phyloP scores from a whole-genome alignment of 2,113 vertebrate genomes.

The Nicator chloris region DNA sequence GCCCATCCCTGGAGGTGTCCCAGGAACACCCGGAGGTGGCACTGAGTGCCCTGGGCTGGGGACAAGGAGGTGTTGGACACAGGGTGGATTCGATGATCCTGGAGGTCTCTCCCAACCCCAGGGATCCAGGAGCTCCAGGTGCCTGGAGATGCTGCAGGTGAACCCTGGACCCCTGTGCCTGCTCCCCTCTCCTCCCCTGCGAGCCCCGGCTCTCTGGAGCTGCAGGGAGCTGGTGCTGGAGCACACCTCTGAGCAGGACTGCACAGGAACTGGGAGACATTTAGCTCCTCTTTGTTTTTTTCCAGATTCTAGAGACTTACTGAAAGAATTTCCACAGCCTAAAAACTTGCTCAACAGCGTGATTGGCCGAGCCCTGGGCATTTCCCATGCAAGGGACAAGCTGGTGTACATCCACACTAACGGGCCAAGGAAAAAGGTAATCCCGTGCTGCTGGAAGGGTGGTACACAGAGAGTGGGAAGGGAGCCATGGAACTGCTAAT shows the following conservation, averaged over 20 bases:
- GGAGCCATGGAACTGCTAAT: neutral
- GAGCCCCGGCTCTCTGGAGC: neutral
- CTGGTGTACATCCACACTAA: constrained; percentile 87
- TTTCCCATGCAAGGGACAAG: constrained; percentile 79
- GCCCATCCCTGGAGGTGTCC: neutral
- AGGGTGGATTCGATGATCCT: neutral
- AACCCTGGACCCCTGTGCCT: neutral
- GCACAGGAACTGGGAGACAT: neutral
- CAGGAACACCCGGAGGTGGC: neutral
- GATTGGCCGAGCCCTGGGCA: constrained; percentile 82
- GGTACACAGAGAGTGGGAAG: neutral
- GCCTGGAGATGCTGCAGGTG: neutral
- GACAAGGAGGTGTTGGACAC: neutral
- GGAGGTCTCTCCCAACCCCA: neutral
- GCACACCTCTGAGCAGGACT: neutral
- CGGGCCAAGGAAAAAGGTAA: constrained; percentile 84
- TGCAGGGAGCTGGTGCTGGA: neutral
- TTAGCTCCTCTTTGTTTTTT: neutral
- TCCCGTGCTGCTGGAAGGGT: neutral
- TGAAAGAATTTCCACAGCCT: constrained; percentile 86
- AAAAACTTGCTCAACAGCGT: constrained; percentile 86
- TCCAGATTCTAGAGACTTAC: constrained; percentile 26
- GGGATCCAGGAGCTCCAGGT: neutral
- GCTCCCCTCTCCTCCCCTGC: neutral
- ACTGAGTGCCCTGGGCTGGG: neutral